Percentiles rank a stretch among this genome's conserved stretches.
Evolutionary conservation across 2,113 vertebrate species (phyloP).

Genomic region (Brachypteracias leptosomus): DNA sequence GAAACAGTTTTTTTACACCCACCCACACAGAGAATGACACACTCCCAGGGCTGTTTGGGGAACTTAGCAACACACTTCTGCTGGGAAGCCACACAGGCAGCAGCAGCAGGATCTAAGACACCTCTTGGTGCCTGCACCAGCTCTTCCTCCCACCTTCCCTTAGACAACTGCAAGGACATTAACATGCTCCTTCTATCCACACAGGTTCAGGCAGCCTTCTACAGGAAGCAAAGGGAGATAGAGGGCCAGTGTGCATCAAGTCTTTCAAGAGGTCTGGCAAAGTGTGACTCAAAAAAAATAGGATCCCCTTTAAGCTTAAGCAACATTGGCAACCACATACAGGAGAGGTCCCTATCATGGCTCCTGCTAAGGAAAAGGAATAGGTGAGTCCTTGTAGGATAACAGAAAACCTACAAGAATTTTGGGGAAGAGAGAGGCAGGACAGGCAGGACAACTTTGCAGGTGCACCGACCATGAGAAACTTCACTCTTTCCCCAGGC

Average conservation of each 20-base stretch:
- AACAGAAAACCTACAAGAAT: neutral
- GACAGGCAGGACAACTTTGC: neutral
- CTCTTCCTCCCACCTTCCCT: neutral
- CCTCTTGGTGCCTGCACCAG: neutral
- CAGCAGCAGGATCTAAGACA: neutral
- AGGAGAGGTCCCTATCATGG: neutral
- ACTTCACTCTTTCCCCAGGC: accelerated
- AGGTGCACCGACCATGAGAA: neutral
- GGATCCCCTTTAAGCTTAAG: neutral
- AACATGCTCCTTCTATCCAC: neutral
- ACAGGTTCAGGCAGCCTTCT: neutral
- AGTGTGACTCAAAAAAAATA: neutral
- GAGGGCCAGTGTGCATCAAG: neutral
- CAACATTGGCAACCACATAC: neutral
- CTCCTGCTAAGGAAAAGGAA: neutral
- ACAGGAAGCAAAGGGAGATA: neutral
- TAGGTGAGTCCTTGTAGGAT: neutral
- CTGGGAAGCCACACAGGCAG: neutral
- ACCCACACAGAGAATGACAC: neutral
- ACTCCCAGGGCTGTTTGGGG: neutral
- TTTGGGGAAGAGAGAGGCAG: neutral
- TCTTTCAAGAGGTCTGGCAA: neutral
- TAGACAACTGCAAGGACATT: neutral
- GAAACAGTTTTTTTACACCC: slow-evolving; percentile 16
- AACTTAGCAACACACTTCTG: slow-evolving; percentile 13